A percentile compares a stretch with the other conserved stretches of the same genome.
Conservation (phyloP, 2,888 invertebrate genomes). For the Volucella zonaria region DNA sequence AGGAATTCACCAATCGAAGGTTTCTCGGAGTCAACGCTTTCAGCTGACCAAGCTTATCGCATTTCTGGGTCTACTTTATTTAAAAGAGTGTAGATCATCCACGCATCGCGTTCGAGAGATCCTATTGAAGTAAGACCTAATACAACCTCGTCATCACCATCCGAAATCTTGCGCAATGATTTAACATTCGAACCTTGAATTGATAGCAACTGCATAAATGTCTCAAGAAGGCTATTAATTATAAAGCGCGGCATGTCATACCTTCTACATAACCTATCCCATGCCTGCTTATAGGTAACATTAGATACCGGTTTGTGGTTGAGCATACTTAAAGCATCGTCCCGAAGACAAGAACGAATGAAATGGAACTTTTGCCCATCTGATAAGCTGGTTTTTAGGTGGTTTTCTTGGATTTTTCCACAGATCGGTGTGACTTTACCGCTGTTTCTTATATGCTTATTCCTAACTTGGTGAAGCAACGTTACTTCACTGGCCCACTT, state of each 20-base stretch:
- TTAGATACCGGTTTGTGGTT: slow-evolving; percentile 11
- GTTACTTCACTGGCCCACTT: too few species aligned
- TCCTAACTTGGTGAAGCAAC: too few species aligned
- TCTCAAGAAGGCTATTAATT: neutral
- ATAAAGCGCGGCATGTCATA: slow-evolving; percentile 18
- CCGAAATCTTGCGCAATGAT: too few species aligned
- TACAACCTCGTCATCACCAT: slow-evolving; percentile 18
- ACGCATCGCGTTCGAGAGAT: too few species aligned
- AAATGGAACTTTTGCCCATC: neutral
- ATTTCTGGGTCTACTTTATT: slow-evolving; percentile 26
- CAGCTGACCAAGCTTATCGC: slow-evolving; percentile 21
- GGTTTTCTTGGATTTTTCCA: too few species aligned
- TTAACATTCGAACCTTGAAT: too few species aligned
- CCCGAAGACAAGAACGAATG: slow-evolving; percentile 7
- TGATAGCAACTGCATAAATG: neutral
- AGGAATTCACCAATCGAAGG: slow-evolving; percentile 19
- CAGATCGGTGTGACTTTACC: too few species aligned
- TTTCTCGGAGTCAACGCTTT: neutral
- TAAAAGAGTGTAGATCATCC: slow-evolving; percentile 16
- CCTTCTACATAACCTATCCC: neutral
- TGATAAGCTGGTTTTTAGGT: too few species aligned
- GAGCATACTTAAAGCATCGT: neutral
- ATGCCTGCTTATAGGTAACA: too few species aligned
- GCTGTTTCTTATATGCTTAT: too few species aligned
- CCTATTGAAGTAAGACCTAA: too few species aligned